Evolutionary conservation across 2,888 invertebrate genomes (phyloP), one percentile per base, ranked within the genome.

Genomic region (Spodoptera picta): DNA sequence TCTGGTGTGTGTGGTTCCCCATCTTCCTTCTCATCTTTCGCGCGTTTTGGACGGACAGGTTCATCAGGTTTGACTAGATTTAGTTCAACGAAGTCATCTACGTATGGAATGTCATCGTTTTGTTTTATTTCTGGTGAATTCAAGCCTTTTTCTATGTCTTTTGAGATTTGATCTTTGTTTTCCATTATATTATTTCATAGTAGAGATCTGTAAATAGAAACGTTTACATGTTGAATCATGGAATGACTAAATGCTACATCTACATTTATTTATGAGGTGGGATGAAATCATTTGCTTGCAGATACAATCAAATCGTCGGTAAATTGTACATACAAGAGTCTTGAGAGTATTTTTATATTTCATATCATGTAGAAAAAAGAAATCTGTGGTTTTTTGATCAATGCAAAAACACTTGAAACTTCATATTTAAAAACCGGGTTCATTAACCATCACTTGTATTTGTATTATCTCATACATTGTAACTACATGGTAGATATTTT

Each of bases 141-240:
- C 3, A 94, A 85, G n/a, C 91, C 91, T 85, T 87, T 86, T 66
- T 90, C 87, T 58, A 90, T 85, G 66, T 84, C 87, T 83, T 76
- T 72, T 71, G 78, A 69, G 63, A 73, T 65, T 74, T 81, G 70
- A 56, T 73, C 69, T 73, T 80, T 80, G 65, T 65, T 73, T 73
- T 87, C 90, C 91, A 91, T 90, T 84, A 68, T 75, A 56, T 74
- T 89, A 89, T 87, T 82, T 90, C 92, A 92, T 91, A 87, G 81
- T 88, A 83, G 80, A 52, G 66, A 67, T 73, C 92, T 92, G 90
- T 10, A 87, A 92, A 57, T 7, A 72, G 44, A 78, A 70, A 60
- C 41, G 27, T 44, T 42, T 47, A 19, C 4, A 43, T 72, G 14
- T 58, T 71, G 10, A 66, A 54, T 57, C 55, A 45, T 49, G 12